Evolutionary conservation across 2,113 vertebrate species (phyloP), one percentile per base, ranked within the genome.

Genomic region (Pteropus alecto): DNA sequence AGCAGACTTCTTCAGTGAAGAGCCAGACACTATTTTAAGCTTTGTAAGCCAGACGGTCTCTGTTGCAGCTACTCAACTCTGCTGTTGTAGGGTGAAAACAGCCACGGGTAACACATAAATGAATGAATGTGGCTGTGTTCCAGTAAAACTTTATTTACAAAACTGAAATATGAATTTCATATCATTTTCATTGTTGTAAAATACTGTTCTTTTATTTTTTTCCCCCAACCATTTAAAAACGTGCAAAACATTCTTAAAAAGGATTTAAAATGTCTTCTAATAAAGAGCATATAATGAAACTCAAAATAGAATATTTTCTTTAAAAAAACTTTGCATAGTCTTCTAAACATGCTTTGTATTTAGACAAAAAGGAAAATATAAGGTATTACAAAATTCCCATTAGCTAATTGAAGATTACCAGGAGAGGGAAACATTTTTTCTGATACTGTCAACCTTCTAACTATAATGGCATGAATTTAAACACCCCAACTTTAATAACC

Each of bases 271-370:
- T 60, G 26, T 19, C n/a, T 84, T 79, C 65, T 88, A 30, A 28
- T 79, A 84, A 78, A 88, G 24, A 68, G 14, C 33, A 46, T 68
- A 21, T 58, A 67, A 78, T 71, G 68, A 97, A 58, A 86, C 21
- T 87, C 78, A 54, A 22, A 51, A 61, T 41, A 90, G 67, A 65
- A 43, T 84, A 60, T 88, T 90, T 61, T 68, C 54, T 83, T 70
- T 6, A 24, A 5, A 79, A 95, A 48, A 78, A 26, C 60, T 35
- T 87, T 28, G 33, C 5, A 4, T 16, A 56, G 46, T 67, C 56
- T 79, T 92, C 71, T 51, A 88, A 92, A 91, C 43, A 60, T 51
- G 43, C 38, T 94, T 93, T 94, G 6, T 71, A 61, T 94, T 92
- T 92, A 87, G 78, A 77, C 7, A 54, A 79, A 82, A 61, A 79